Evolutionary conservation across 2,113 vertebrate species (phyloP), one percentile per base, ranked within the genome.

Genomic region (Mus pahari): DNA sequence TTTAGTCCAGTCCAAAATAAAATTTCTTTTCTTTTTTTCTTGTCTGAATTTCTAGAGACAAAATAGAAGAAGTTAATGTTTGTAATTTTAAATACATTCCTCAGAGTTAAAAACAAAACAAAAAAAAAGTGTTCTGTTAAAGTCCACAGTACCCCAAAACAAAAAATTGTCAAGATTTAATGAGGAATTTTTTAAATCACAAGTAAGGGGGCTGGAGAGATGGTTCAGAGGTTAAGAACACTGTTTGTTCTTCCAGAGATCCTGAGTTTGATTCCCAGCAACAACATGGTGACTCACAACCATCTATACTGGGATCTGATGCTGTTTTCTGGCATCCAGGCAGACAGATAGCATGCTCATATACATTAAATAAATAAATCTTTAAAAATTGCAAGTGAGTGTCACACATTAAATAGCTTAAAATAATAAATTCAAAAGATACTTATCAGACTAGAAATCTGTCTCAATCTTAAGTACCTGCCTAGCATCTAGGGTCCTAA

Each of bases 401-500:
- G 53, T 90, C 24, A n/a, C 31, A 90, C 19, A 20, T n/a, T 55
- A 68, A 89, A 62, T 2, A 75, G 50, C 36, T 68, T 89, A 31
- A 94, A 92, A 86, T 86, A 66, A 10, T 24, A 66, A 77, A 70
- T 82, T 64, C 31, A 90, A 88, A 89, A 82, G n/a, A 36, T 45
- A 31, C 14, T 33, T 84, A 45, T 66, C n/a, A 84, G n/a, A 64
- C 82, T 48, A 45, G 74, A 75, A 22, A 45, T 48, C 11, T 5
- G 11, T 77, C 42, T 84, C 60, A 66, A 2, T 84, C 26, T 64
- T 64, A 45, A 33, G 26, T 33, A 45, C 8, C 26, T 64, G 39
- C 26, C 16, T 39, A 28, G 79, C 53, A 66, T 45, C 14, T 45
- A 45, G 9, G 28, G 5, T 64, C 60, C 82, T 86, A 64, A 48